A percentile compares a stretch with the other conserved stretches of the same genome.
phyloP scores from a whole-genome alignment of 1,140 invertebrate species.

The Drosophila equinoxialis region DNA sequence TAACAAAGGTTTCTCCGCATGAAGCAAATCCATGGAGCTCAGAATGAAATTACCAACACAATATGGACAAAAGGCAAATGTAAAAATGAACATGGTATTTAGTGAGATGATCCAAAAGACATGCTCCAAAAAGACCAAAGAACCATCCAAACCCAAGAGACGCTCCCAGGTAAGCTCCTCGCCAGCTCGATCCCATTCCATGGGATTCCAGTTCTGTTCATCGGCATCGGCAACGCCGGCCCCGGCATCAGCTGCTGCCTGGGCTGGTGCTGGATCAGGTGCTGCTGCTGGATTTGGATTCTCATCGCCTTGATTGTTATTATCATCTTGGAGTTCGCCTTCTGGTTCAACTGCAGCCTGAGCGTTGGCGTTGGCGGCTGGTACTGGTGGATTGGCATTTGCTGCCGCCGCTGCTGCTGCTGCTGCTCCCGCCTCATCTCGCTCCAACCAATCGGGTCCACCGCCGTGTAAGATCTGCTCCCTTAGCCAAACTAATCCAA shows the following conservation, averaged over 20 bases:
- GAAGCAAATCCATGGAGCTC: constrained; percentile 89
- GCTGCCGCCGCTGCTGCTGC: constrained; percentile 76
- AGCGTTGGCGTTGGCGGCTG: constrained; percentile 42
- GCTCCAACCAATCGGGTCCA: constrained; percentile 96
- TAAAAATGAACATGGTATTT: constrained; percentile 97
- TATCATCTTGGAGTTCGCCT: constrained; percentile 66
- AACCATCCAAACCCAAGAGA: constrained; percentile 97
- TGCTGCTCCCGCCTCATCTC: constrained; percentile 84
- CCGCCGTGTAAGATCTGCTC: constrained; percentile 99
- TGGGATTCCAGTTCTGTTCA: constrained; percentile 98
- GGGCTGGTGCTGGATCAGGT: constrained; percentile 10
- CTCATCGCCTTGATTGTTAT: constrained; percentile 57
- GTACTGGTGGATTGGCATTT: constrained; percentile 70
- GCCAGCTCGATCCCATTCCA: constrained; percentile 98
- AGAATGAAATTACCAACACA: constrained; percentile 96
- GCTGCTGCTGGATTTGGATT: constrained; percentile 11
- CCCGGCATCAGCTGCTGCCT: constrained; percentile 28
- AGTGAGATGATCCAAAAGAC: constrained; percentile 99
- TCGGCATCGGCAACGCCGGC: constrained; percentile 83
- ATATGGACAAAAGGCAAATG: constrained; percentile 97
- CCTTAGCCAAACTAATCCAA: constrained; percentile 97
- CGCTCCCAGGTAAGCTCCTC: constrained; percentile 99
- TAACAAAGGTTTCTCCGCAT: constrained; percentile 88
- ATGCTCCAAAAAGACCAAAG: constrained; percentile 98
- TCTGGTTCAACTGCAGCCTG: constrained; percentile 78